Base-by-base conservation (phyloP, 1,140 invertebrate genomes). In the Drosophila pandora region DNA sequence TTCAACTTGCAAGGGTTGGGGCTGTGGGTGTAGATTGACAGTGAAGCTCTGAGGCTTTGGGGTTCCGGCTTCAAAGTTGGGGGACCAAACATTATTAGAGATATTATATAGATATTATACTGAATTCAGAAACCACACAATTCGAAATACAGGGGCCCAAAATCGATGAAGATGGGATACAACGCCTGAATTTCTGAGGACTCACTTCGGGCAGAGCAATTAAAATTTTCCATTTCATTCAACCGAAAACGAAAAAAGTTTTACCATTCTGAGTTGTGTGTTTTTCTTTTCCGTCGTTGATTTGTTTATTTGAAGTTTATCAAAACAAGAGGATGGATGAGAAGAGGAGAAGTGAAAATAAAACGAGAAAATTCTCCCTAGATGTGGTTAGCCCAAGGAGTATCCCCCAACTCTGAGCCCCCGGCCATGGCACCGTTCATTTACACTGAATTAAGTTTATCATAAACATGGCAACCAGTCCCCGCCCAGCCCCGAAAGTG, bases 201-300 rank as follows among this genome's bases (percentile, higher is more conserved):
- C 41, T 28, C 49, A 30, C 34, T 37, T 48, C 8, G 23, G 23
- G 39, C 41, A 64, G 21, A 88, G 88, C 88, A 90, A 90, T 90
- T 90, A 90, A 90, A 90, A 90, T 90, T 81, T 90, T 90, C 88
- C 88, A 90, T 88, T 88, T 88, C 88, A 88, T 74, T 90, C 88
- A 87, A 90, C 88, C 67, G 74, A 58, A 88, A 88, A 83, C 52
- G 65, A 12, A 83, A 61, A 87, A 84, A 84, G 76, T 88, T 89
- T 80, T 49, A 71, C 49, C 49, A 69, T 68, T 63, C 61, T 49
- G 47, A 55, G 56, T 67, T 71, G 48, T 68, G 50, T 73, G 34
- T 49, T 57, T 83, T 76, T 74, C 58, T 64, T 87, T 78, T 65
- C 60, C 76, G 79, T 67, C 56, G 59, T 59, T 76, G 71, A 79